Conservation (phyloP, 2,113 vertebrate species). For the Cololabis saira region DNA sequence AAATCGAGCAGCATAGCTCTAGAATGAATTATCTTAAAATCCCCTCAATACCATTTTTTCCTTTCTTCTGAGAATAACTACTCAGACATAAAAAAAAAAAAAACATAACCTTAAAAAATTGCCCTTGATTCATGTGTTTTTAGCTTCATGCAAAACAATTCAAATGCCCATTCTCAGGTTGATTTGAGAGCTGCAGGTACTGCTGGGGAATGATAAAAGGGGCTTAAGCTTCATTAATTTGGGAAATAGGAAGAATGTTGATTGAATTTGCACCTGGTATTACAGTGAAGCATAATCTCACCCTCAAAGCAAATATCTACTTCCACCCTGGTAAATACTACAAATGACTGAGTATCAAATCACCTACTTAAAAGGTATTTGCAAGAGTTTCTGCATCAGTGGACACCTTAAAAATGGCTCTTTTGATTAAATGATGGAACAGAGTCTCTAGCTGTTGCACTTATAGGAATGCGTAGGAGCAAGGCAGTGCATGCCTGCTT, state of each 20-base stretch:
- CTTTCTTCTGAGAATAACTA: constrained; percentile 31
- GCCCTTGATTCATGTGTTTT: constrained; percentile 45
- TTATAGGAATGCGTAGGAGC: constrained; percentile 62
- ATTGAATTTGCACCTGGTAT: constrained; percentile 7
- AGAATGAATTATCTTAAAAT: constrained; percentile 29
- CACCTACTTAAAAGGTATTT: constrained; percentile 26
- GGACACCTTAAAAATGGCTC: background rate
- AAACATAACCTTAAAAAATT: constrained; percentile 23
- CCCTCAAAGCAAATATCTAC: constrained; percentile 5
- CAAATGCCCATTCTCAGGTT: constrained; percentile 12
- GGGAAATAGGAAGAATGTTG: constrained; percentile 26
- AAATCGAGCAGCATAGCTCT: constrained; percentile 37
- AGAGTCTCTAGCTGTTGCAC: constrained; percentile 58
- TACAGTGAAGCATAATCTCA: constrained; percentile 6
- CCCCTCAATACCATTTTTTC: constrained; percentile 44
- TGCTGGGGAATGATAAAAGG: constrained; percentile 25
- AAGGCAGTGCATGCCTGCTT: constrained; percentile 19
- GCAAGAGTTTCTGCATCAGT: constrained; percentile 3
- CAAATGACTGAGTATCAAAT: constrained; percentile 32
- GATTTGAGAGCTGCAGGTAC: constrained; percentile 22
- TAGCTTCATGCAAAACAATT: constrained; percentile 32
- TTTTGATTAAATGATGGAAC: constrained; percentile 40
- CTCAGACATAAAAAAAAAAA: background rate
- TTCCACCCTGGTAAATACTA: constrained; percentile 11
- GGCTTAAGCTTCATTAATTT: constrained; percentile 17